Evolutionary conservation across 2,888 invertebrate species (phyloP), one percentile per base, ranked within the genome.

Genomic region (Agonopterix arenella): DNA sequence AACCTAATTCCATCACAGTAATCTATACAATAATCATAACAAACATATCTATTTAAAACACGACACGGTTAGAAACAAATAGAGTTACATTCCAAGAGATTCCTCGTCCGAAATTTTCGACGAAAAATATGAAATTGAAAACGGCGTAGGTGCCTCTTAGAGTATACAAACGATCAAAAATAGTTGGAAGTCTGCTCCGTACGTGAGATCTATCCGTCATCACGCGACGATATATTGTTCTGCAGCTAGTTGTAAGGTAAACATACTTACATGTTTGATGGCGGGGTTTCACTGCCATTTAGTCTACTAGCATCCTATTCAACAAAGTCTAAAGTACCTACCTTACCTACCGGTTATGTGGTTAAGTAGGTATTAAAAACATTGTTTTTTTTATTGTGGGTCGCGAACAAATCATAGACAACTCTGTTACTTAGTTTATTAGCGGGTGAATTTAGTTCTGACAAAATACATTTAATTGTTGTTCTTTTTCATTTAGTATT

Each of bases 161-260:
- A 38, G 48, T 50, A 52, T 41, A 70, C 67, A 68, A 60, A 61
- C 45, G 60, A 53, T 54, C 82, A 80, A 72, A 78, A 78, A 78
- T 83, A 84, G 78, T 56, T 38, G 46, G 51, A 49, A 44, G 50
- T 49, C 50, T 52, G 53, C 10, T 16, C 42, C 8, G 61, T 58
- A 62, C 65, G 64, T 73, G 77, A 75, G 71, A 55, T 75, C 60
- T 74, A 67, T 79, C 80, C 60, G 71, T 84, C 82, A 73, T 65
- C 83, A 64, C 60, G 16, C 48, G 58, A 54, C 66, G 56, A 74
- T 77, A 72, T 70, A 78, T 78, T 78, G 76, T 75, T 74, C 60
- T 57, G 45, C 51, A 47, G 54, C 56, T 46, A 49, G 53, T 58
- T 47, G 54, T 57, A 57, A 60, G 55, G 56, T 58, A 61, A 60